Evolutionary conservation across 2,113 vertebrate species (phyloP).

Genomic region (Callionymus lyra): DNA sequence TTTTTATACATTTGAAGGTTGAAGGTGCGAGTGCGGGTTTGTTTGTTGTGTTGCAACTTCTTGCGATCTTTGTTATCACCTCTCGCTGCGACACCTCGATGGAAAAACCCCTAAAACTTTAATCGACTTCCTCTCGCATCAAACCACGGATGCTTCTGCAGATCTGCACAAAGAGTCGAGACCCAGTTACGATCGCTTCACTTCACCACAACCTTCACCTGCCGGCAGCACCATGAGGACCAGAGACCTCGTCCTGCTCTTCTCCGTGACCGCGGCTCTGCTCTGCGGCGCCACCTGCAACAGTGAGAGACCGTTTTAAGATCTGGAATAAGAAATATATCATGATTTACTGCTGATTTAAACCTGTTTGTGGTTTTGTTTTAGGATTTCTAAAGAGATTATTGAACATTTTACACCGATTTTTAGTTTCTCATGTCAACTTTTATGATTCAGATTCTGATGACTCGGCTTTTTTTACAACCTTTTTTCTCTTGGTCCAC

Average conservation of each 20-base stretch:
- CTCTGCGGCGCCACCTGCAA: slow-evolving; percentile 10
- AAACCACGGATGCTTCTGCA: slow-evolving; percentile 20
- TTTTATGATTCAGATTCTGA: not conserved
- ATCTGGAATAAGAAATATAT: too few species aligned
- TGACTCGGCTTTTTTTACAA: too few species aligned
- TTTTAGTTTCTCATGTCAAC: too few species aligned
- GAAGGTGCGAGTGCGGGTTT: too few species aligned
- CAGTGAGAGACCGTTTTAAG: slow-evolving; percentile 34
- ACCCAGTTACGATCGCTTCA: not conserved
- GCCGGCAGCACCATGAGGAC: slow-evolving; percentile 28
- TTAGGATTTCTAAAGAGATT: too few species aligned
- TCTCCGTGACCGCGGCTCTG: slow-evolving; percentile 31
- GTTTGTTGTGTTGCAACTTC: too few species aligned
- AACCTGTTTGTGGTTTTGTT: too few species aligned
- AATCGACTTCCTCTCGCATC: not conserved
- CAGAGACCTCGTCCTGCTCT: slow-evolving; percentile 31
- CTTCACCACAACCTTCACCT: not conserved
- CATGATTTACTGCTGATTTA: too few species aligned
- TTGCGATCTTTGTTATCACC: not conserved
- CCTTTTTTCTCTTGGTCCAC: not conserved
- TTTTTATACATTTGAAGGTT: too few species aligned
- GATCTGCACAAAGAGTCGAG: not conserved
- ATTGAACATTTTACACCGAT: not conserved
- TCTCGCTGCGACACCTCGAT: not conserved
- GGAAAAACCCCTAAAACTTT: slow-evolving; percentile 19